phyloP scores from a whole-genome alignment of 2,888 invertebrate genomes.

The Melitaea athalia region DNA sequence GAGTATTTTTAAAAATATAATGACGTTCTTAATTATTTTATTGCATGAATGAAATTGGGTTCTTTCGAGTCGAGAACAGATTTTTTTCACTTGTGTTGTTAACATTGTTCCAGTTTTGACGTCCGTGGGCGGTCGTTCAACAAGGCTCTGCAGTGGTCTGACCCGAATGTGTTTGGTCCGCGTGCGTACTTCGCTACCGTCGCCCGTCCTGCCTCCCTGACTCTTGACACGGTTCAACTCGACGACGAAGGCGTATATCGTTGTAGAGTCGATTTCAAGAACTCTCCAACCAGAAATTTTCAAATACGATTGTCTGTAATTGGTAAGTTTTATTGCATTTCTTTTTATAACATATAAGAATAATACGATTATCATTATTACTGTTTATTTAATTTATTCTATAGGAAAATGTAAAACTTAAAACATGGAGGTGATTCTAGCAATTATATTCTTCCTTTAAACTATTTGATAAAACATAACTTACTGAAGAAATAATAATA shows the following conservation, averaged over 20 bases:
- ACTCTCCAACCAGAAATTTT: constrained; percentile 93
- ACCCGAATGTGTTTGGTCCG: constrained; percentile 91
- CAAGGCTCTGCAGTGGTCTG: constrained; percentile 92
- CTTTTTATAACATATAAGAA: background rate
- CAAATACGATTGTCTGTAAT: constrained; percentile 94
- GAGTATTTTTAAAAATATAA: constrained; percentile 2
- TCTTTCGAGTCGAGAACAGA: background rate
- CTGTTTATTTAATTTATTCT: too few species aligned
- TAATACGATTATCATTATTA: background rate
- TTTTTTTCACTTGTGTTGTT: constrained; percentile 7
- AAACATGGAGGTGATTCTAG: too few species aligned
- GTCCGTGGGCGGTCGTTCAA: constrained; percentile 91
- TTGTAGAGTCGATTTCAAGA: constrained; percentile 94
- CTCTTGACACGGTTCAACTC: constrained; percentile 91
- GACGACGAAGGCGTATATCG: constrained; percentile 94
- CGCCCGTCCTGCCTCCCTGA: constrained; percentile 90
- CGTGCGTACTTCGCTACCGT: constrained; percentile 92
- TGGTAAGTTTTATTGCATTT: constrained; percentile 85
- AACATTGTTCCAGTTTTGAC: constrained; percentile 87
- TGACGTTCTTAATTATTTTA: constrained; percentile 5
- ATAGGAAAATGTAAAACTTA: too few species aligned
- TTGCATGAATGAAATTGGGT: constrained; percentile 2
- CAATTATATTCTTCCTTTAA: too few species aligned
- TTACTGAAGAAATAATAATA: too few species aligned
- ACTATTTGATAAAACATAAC: too few species aligned